Base-by-base conservation (phyloP, 53 echinoderm and acorn worm genomes). In the Actinopyga echinites region DNA sequence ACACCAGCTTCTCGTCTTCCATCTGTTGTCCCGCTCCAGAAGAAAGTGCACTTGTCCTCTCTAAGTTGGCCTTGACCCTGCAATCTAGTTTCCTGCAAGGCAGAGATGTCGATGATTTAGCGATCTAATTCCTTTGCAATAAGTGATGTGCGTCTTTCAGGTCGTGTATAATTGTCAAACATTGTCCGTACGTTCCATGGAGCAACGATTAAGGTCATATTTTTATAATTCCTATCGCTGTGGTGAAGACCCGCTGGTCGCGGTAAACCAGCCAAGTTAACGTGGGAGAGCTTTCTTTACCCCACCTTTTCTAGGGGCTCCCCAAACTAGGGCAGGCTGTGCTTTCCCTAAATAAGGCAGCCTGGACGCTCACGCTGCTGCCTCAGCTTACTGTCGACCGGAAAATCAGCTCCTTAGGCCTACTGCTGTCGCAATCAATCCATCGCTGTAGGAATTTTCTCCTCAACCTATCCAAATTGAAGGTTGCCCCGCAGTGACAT, bases 271-370 rank as follows among this genome's bases (percentile, higher is more conserved):
- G 58, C 89, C 81, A 85, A 80, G 85, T 35, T 32, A 22, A n/a
- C 17, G 25, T 22, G 23, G 74, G 42, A 0, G 28, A 37, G 32
- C 80, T 55, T 65, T 69, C 73, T 87, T 71, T 87, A 82, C 75
- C 58, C 75, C 84, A 65, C 67, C 84, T 64, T 84, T 84, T 77
- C 77, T 78, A 33, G 79, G 79, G 55, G 79, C n/a, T n/a, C n/a
- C n/a, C n/a, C n/a, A n/a, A n/a, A n/a, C n/a, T n/a, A n/a, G n/a
- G n/a, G n/a, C n/a, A n/a, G n/a, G n/a, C n/a, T n/a, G n/a, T n/a
- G n/a, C n/a, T n/a, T n/a, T n/a, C n/a, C 79, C 71, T 84, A 56
- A 60, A 83, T 61, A 84, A 58, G 53, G 84, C 79, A 64, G 85
- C 89, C 69, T 64, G 69, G 67, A 45, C 85, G 44, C 60, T 49